Conservation (phyloP, 2,888 invertebrate genomes). For the Onchidella celtica region DNA sequence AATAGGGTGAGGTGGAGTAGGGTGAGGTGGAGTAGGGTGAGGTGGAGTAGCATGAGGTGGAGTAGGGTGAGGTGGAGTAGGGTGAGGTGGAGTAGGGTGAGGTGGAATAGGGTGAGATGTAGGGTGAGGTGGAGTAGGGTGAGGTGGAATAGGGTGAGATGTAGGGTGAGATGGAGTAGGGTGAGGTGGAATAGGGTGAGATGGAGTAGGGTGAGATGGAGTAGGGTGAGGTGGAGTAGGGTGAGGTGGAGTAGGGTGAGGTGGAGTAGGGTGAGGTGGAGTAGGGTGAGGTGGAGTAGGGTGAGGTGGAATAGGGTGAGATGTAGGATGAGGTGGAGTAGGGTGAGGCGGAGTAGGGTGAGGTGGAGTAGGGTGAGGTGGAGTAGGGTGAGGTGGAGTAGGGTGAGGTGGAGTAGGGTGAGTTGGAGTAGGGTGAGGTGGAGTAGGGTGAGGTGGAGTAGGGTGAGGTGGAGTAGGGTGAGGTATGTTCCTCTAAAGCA, state of each 20-base stretch:
- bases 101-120: no score
- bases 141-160: conserved; percentile 13
- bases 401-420: conserved; percentile 14
- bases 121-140: conserved; percentile 14
- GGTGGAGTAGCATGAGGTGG: conserved; percentile 18
- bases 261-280: conserved; percentile 6
- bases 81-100: not conserved
- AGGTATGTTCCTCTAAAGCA: not conserved
- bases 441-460: conserved; percentile 20
- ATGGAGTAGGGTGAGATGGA: conserved; percentile 19
- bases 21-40: conserved; percentile 14
- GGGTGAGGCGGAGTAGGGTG: conserved; percentile 23
- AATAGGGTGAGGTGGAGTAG: conserved; percentile 20
- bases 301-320: not conserved
- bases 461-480: not conserved
- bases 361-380: conserved; percentile 15
- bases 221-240: conserved; percentile 21
- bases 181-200: conserved; percentile 18
- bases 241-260: conserved; percentile 13
- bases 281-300: conserved; percentile 5
- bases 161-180: conserved; percentile 17
- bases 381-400: conserved; percentile 29
- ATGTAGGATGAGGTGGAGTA: conserved; percentile 8
- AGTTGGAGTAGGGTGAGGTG: conserved; percentile 15
- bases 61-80: conserved; percentile 1